Base-by-base conservation (phyloP, 2,888 invertebrate genomes). In the Nomada ferruginata region DNA sequence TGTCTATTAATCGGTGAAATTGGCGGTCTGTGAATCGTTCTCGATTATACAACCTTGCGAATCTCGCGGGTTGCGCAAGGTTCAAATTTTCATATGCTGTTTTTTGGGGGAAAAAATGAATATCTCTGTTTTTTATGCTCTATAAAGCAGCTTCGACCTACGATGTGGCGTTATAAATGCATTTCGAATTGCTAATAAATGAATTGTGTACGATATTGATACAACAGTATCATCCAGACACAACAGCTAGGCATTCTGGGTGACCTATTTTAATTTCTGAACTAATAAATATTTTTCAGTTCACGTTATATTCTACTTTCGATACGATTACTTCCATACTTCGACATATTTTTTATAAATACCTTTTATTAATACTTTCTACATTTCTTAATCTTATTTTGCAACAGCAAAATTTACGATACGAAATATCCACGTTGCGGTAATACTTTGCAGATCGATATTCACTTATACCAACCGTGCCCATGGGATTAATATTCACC, bases 171-270 rank as follows among this genome's bases (percentile, higher is more conserved):
- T 15, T 61, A 63, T 47, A 47, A 63, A 15, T 65, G 20, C 15
- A 15, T 4, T 1, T 9, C 10, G 20, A 65, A 26, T 65, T 52
- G 52, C 50, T 65, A 65, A 65, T 15, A 64, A 64, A 64, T 64
- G 18, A 44, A 3, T 4, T 44, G 63, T 9, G 20, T 36, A 10
- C 9, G 20, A 66, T n/a, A 66, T 66, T 52, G 20, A 66, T 66
- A 53, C 3, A 42, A 0, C 5, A 9, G 7, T 23, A 23, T 23
- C 23, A 23, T 23, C 23, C 23, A 23, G 23, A 23, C 1, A 23
- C 23, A 23, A 47, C 9, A 0, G 15, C 20, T 15, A 15, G 15
- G 10, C 29, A 53, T 66, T 36, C 36, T 9, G 9, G 4, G 9
- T 53, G 50, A n/a, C 13, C n/a, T 66, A 66, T 36, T 66, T 66